phyloP scores from a whole-genome alignment of 2,888 invertebrate genomes.

The Zhuqinia jingwanae region DNA sequence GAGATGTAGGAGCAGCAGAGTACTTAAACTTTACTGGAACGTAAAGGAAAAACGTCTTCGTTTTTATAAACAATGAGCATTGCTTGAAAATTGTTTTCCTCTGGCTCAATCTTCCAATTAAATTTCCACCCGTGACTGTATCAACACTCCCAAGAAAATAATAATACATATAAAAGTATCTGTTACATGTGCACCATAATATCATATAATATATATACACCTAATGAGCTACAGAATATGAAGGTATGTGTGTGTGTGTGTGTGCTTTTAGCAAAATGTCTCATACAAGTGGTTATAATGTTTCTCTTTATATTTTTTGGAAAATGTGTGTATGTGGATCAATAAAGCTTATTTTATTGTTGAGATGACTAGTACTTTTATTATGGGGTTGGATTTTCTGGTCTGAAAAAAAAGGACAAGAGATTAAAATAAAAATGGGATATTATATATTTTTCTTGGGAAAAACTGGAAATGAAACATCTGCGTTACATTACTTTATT shows the following conservation, averaged over 20 bases:
- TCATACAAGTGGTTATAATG: background rate
- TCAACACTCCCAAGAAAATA: background rate
- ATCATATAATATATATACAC: background rate
- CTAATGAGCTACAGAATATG: too few species aligned
- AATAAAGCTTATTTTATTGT: slow-evolving; percentile 44
- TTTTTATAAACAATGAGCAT: slow-evolving; percentile 30
- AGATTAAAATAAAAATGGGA: slow-evolving; percentile 31
- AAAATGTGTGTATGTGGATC: slow-evolving; percentile 16
- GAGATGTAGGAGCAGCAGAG: background rate
- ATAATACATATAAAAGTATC: background rate
- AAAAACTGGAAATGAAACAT: slow-evolving; percentile 54
- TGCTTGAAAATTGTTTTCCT: slow-evolving; percentile 50
- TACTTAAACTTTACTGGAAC: slow-evolving; percentile 12
- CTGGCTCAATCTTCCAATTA: slow-evolving; percentile 66
- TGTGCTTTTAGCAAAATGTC: background rate
- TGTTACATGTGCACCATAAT: background rate
- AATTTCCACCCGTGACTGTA: slow-evolving; percentile 31
- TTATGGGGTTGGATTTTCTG: slow-evolving; percentile 18
- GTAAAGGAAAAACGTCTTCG: background rate
- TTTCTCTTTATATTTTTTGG: background rate
- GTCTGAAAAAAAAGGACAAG: slow-evolving; percentile 8
- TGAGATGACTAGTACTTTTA: slow-evolving; percentile 16
- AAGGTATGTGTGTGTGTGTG: too few species aligned
- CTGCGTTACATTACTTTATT: slow-evolving; percentile 51
- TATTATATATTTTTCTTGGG: slow-evolving; percentile 7